Base-by-base conservation (phyloP, 1,140 invertebrate species). In the Panonychus citri region DNA sequence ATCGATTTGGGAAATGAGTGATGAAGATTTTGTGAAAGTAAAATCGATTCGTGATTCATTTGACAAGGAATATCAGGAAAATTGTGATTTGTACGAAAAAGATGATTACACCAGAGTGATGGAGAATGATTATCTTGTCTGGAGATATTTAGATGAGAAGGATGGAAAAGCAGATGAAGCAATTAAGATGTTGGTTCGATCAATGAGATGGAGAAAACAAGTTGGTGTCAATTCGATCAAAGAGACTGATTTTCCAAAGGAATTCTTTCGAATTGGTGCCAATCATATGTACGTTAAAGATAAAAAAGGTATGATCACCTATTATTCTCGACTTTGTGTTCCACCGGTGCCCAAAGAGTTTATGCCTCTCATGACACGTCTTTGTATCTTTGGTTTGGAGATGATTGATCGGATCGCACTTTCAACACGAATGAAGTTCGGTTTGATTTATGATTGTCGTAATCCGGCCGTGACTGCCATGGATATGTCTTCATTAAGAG, bases 121-220 rank as follows among this genome's bases (percentile, higher is more conserved):
- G 21, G 59, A 59, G 3, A 58, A 62, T 51, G 59, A 62, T 43
- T 63, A 57, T 59, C 54, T 30, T 17, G 53, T 62, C 3, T 43
- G 27, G 17, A 27, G 62, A 24, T 63, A 59, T 19, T 30, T 63
- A 3, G 39, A 60, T 15, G 57, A 59, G 26, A 37, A 34, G 5
- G 55, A 61, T 2, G 68, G 69, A 42, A 74, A 81, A 58, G 61
- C 77, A 63, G 71, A 78, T 62, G 65, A 75, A 56, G 74, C 85
- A 0, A 68, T 82, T 2, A 74, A 77, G 19, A 84, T 89, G 77
- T 69, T 90, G 1, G 82, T 82, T 76, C 79, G 82, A 4, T 79
- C 82, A 30, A 77, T 85, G 59, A 74, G 76, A 60, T 95, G 88
- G 85, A 75, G 88, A 58, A 82, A 81, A 69, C 78, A 78, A 39